These are phyloP conservation scores for Cyrtorhinus lividipennis DNA, from an alignment of 1,140 invertebrate species.

Conservation along the genomic window DNA sequence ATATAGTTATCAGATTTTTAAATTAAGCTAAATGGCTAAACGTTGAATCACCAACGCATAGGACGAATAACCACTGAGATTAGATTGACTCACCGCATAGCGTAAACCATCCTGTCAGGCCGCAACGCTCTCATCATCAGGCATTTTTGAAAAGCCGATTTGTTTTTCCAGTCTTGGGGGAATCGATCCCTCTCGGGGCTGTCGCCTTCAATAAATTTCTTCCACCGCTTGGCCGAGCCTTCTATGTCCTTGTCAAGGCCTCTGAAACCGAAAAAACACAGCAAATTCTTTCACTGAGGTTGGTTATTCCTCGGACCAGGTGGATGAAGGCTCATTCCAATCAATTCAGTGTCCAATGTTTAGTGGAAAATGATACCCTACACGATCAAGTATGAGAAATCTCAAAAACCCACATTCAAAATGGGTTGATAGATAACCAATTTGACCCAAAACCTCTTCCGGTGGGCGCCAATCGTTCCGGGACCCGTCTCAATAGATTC, in stretches of 20 bases:
- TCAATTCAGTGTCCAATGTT: too few species aligned
- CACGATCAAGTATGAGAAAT: neutral
- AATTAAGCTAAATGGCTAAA: neutral
- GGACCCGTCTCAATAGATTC: too few species aligned
- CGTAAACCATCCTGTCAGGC: conserved; percentile 79
- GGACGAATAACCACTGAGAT: neutral
- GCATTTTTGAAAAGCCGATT: conserved; percentile 67
- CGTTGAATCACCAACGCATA: neutral
- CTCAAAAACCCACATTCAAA: too few species aligned
- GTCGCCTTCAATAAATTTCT: conserved; percentile 81
- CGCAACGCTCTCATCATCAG: conserved; percentile 81
- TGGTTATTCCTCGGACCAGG: too few species aligned
- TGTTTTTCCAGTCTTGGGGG: conserved; percentile 94
- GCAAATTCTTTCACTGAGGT: too few species aligned
- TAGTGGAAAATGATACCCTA: too few species aligned
- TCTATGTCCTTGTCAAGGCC: conserved; percentile 87
- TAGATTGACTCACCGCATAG: conserved; percentile 35
- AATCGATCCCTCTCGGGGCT: conserved; percentile 85
- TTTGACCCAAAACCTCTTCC: too few species aligned
- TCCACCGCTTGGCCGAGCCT: conserved; percentile 79
- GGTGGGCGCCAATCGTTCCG: too few species aligned
- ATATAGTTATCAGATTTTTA: too few species aligned
- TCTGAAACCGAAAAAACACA: conserved; percentile 26
- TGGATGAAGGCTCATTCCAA: too few species aligned
- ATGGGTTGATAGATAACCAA: too few species aligned